Evolutionary conservation across 2,888 invertebrate genomes (phyloP), one percentile per base, ranked within the genome.

Genomic region (Melitaea athalia): DNA sequence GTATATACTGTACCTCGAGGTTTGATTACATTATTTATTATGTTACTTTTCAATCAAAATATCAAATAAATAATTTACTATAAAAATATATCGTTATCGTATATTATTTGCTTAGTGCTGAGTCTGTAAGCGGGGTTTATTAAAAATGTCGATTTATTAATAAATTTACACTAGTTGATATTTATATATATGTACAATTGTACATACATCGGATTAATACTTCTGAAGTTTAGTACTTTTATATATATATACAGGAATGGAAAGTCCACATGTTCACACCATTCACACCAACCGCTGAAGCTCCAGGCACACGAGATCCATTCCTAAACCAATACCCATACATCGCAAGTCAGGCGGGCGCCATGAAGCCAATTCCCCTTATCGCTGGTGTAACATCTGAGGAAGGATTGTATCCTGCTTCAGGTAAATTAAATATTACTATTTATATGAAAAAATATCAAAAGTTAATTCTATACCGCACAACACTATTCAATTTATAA

Each of bases 331-430:
- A 95, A 70, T 93, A 95, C 68, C 97, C 97, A 0, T 93, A 93
- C 74, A 90, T 93, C 47, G 92, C 95, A 0, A 91, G 96, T 0
- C 91, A 83, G 69, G 87, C 92, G 10, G 95, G 95, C 0, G 86
- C 93, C 45, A 94, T 95, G 76, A 90, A 94, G n/a, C 93, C 95
- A 71, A 76, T 95, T 10, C 97, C 97, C 0, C 95, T 96, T 93
- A 93, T 97, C 64, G 92, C 94, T 1, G 94, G 95, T 3, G 93
- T 95, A 61, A 94, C 95, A 0, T 93, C 94, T 31, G 94, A 96
- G 63, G 97, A 97, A 84, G 97, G 97, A 66, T 88, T 96, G 24
- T 96, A 95, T 77, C 96, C 96, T 42, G 95, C 94, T 52, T 94
- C 95, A 79, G 94, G 96, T 74, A 59, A 59, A 24, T 24, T 24